A percentile compares a stretch with the other conserved stretches of the same genome.
phyloP scores from a whole-genome alignment of 2,888 invertebrate genomes.

The Toxonevra muliebris region DNA sequence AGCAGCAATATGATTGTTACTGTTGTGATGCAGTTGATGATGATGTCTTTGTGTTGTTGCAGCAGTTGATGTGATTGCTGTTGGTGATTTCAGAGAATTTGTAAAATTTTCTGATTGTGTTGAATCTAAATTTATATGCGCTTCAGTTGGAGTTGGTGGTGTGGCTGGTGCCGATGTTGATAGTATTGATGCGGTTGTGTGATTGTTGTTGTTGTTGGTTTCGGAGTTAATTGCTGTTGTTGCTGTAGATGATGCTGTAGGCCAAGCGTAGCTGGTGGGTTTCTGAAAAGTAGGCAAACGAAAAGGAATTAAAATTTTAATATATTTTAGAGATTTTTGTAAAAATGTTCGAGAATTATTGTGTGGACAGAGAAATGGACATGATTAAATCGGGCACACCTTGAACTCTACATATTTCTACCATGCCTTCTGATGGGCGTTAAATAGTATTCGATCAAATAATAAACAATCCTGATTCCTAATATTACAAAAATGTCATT shows the following conservation, averaged over 20 bases:
- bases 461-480: too few species aligned
- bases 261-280: slow-evolving; percentile 72
- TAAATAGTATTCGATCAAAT: too few species aligned
- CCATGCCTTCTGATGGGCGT: too few species aligned
- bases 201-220: slow-evolving; percentile 34
- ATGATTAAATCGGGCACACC: too few species aligned
- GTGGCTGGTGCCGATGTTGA: slow-evolving; percentile 42
- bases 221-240: slow-evolving; percentile 36
- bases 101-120: not conserved
- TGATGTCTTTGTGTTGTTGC: slow-evolving; percentile 22
- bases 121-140: slow-evolving; percentile 5
- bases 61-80: slow-evolving; percentile 15
- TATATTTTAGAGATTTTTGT: not conserved
- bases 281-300: slow-evolving; percentile 68
- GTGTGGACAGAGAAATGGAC: too few species aligned
- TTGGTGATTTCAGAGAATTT: slow-evolving; percentile 9
- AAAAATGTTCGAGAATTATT: too few species aligned
- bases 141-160: slow-evolving; percentile 47
- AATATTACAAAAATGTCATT: too few species aligned
- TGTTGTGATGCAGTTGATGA: slow-evolving; percentile 25
- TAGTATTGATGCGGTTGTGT: slow-evolving; percentile 36
- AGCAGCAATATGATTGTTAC: slow-evolving; percentile 38
- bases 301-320: slow-evolving; percentile 8
- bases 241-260: slow-evolving; percentile 59
- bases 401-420: too few species aligned